These are phyloP conservation scores for Dynastes grantii DNA, from an alignment of 2,888 invertebrate genomes.

Conservation along the genomic window DNA sequence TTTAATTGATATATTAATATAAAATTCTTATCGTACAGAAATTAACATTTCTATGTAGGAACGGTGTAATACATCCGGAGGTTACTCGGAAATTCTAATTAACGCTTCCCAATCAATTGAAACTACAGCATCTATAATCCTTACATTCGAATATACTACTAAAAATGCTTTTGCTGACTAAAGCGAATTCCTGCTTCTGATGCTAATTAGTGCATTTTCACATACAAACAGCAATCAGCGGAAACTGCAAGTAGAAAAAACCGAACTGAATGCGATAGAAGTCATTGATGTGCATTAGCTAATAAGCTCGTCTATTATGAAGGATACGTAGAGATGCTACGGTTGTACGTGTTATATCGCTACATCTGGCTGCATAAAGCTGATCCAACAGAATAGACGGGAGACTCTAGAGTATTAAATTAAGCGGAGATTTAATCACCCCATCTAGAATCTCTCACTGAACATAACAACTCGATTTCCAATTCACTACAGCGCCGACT, in stretches of 20 bases:
- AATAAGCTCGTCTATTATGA: constrained; percentile 29
- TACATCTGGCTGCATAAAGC: constrained; percentile 50
- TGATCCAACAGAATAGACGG: constrained; percentile 50
- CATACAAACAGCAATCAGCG: constrained; percentile 7
- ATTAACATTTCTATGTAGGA: too few relatives aligned
- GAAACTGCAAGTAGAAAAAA: neutral
- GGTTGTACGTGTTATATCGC: constrained; percentile 48
- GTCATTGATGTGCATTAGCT: constrained; percentile 32
- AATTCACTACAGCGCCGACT: constrained; percentile 39
- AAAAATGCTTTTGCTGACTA: too few relatives aligned
- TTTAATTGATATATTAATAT: too few relatives aligned
- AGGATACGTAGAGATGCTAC: constrained; percentile 17
- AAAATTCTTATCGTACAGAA: too few relatives aligned
- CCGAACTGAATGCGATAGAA: neutral
- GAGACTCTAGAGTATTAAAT: constrained; percentile 49
- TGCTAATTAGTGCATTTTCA: neutral
- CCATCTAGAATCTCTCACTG: constrained; percentile 42
- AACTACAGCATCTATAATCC: too few relatives aligned
- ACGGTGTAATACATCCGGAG: too few relatives aligned
- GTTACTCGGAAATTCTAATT: too few relatives aligned
- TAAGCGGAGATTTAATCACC: constrained; percentile 50
- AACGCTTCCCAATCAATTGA: too few relatives aligned
- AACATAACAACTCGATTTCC: constrained; percentile 45
- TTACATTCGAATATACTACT: too few relatives aligned
- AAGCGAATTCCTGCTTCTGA: too few relatives aligned